A percentile compares a stretch with the other conserved stretches of the same genome.
Conservation (phyloP, 2,113 vertebrate species). For the Xenopus tropicalis region UCB_Xtro_10.0 CM004446.2:70883501-70884000, state of each 20-base stretch:
- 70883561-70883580: slow-evolving; percentile 90
- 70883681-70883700: slow-evolving; percentile 89
- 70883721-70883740: slow-evolving; percentile 82
- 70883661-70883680: slow-evolving; percentile 99
- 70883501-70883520: slow-evolving; percentile 62
- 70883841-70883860: slow-evolving; percentile 85
- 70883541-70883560: slow-evolving; percentile 70
- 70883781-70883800: slow-evolving; percentile 78
- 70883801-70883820: slow-evolving; percentile 91
- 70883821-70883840: slow-evolving; percentile 87
- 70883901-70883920: slow-evolving; percentile 99
- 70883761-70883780: slow-evolving; percentile 62
- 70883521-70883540: slow-evolving; percentile 72
- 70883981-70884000: slow-evolving; percentile 92
- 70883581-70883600: slow-evolving; percentile 99
- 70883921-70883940: slow-evolving; percentile 98
- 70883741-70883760: slow-evolving; percentile 79
- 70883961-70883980: slow-evolving; percentile 99
- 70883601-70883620: slow-evolving; percentile 99
- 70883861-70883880: slow-evolving; percentile 86
- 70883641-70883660: slow-evolving; percentile 99
- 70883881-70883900: slow-evolving; percentile 98
- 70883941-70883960: slow-evolving; percentile 99
- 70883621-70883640: slow-evolving; percentile 99
- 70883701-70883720: slow-evolving; percentile 89